Conservation (phyloP, 2,113 vertebrate genomes). For the Cinclus cinclus region DNA sequence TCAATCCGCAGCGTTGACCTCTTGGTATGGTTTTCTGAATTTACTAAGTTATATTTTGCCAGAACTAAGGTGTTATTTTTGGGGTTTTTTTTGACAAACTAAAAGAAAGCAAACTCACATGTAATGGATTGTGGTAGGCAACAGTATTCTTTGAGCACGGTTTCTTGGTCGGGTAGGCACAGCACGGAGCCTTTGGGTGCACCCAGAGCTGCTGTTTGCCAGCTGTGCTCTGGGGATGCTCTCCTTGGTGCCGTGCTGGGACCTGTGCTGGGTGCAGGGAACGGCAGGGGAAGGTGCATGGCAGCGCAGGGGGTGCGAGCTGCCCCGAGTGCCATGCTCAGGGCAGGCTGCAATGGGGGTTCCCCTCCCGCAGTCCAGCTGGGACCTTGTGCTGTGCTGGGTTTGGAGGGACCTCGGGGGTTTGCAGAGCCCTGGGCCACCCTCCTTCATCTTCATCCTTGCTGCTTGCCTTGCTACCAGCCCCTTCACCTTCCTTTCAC, state of each 20-base stretch:
- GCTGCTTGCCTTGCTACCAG: background rate
- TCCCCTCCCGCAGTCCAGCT: background rate
- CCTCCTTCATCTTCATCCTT: background rate
- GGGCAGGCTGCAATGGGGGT: background rate
- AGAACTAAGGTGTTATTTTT: background rate
- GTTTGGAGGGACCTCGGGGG: background rate
- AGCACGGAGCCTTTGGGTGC: background rate
- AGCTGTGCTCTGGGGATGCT: rapidly evolving
- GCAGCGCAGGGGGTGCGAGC: background rate
- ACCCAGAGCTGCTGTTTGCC: background rate
- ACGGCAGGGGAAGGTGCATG: background rate
- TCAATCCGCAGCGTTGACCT: background rate
- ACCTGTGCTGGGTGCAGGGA: rapidly evolving
- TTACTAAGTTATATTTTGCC: background rate
- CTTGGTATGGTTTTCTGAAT: background rate
- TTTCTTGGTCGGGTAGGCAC: background rate
- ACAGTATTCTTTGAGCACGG: rapidly evolving
- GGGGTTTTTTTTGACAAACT: background rate
- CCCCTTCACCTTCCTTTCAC: background rate
- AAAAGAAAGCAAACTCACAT: background rate
- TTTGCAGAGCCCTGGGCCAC: background rate
- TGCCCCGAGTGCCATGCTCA: rapidly evolving
- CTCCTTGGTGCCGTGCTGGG: rapidly evolving
- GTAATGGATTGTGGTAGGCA: background rate
- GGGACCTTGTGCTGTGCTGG: background rate